Evolutionary conservation across 2,797 vertebrate genomes (phyloP).

Genomic region (Labeo calbasu): DNA sequence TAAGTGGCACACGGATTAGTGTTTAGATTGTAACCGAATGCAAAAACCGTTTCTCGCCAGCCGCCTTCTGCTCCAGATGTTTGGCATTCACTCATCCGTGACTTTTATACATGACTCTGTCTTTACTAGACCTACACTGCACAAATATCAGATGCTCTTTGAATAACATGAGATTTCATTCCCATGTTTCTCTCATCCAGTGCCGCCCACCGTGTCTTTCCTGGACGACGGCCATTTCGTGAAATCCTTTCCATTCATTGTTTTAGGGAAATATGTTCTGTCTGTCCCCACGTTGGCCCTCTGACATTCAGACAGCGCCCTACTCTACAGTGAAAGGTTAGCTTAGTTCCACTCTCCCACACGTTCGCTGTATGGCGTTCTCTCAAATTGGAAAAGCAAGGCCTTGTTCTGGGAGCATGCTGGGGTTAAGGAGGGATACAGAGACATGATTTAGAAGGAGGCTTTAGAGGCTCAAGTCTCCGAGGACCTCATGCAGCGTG

Average conservation of each 20-base stretch:
- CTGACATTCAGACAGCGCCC: constrained; percentile 50
- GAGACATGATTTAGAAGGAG: constrained; percentile 65
- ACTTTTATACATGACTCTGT: constrained; percentile 24
- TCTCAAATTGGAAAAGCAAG: constrained; percentile 39
- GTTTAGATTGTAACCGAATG: constrained; percentile 8
- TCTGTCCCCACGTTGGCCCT: constrained; percentile 44
- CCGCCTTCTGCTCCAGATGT: constrained; percentile 33
- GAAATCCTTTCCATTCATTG: constrained; percentile 38
- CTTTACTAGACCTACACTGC: constrained; percentile 20
- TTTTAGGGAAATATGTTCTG: constrained; percentile 43
- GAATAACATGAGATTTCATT: constrained; percentile 35
- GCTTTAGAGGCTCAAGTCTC: constrained; percentile 67
- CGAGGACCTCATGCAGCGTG: constrained; percentile 66
- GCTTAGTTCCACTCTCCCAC: constrained; percentile 42
- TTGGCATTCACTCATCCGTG: constrained; percentile 25
- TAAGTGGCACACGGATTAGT: constrained; percentile 1
- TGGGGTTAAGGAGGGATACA: constrained; percentile 43
- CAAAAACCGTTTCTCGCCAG: not conserved
- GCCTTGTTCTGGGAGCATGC: constrained; percentile 44
- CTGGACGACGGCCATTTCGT: constrained; percentile 19
- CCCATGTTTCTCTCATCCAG: constrained; percentile 34
- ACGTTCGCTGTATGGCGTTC: constrained; percentile 15
- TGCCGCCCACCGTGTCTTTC: constrained; percentile 34
- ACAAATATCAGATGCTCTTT: constrained; percentile 32
- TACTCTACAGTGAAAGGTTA: constrained; percentile 47